phyloP scores from a whole-genome alignment of 2,888 invertebrate genomes.

The Caenorhabditis imperialis region DNA sequence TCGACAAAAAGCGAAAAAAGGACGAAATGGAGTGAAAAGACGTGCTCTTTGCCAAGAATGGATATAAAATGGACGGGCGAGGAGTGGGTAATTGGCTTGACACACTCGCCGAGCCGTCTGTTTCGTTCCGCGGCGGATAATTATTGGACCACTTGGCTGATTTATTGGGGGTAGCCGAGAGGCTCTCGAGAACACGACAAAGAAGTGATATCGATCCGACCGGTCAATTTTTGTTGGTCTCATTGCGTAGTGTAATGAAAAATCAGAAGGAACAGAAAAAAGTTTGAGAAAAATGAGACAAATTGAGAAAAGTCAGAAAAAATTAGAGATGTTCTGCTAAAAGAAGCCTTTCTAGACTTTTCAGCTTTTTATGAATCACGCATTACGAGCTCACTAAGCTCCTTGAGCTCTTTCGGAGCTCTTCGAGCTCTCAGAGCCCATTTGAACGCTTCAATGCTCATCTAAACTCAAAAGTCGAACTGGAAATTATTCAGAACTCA shows the following conservation, averaged over 20 bases:
- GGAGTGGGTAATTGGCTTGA: slow-evolving; percentile 47
- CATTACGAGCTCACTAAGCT: not conserved
- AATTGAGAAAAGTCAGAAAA: too few species aligned
- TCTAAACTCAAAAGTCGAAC: not conserved
- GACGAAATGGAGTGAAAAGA: slow-evolving; percentile 2
- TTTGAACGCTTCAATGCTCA: not conserved
- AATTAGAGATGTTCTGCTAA: too few species aligned
- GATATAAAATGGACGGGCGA: slow-evolving; percentile 27
- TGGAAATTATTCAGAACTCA: not conserved
- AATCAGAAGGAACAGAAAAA: not conserved
- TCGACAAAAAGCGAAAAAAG: slow-evolving; percentile 2
- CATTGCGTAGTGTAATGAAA: not conserved
- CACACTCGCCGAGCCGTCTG: slow-evolving; percentile 8
- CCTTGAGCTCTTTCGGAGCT: too few species aligned
- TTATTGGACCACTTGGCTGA: slow-evolving; percentile 10
- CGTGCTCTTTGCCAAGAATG: slow-evolving; percentile 20
- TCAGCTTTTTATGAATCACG: too few species aligned
- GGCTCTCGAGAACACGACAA: too few species aligned
- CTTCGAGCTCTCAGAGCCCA: not conserved
- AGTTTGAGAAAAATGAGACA: not conserved
- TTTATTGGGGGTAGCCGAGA: slow-evolving; percentile 29
- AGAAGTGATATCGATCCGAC: slow-evolving; percentile 43
- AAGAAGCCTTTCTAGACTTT: too few species aligned
- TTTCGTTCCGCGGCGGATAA: slow-evolving; percentile 27
- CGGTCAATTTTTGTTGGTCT: slow-evolving; percentile 25